Conservation (phyloP, 2,113 vertebrate species). For the Mirounga angustirostris region DNA sequence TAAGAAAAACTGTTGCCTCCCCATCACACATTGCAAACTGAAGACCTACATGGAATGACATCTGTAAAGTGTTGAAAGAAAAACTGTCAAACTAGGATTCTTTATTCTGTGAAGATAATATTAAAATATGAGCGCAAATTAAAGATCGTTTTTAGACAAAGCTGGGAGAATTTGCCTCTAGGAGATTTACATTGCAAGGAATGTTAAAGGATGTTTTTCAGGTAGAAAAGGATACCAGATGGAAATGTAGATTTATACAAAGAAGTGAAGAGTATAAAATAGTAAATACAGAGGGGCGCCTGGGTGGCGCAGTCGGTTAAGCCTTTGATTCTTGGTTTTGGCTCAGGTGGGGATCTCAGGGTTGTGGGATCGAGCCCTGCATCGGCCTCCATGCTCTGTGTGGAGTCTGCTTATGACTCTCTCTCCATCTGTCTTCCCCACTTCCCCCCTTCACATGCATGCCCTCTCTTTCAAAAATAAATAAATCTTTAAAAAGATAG, state of each 20-base stretch:
- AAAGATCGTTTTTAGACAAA: background rate
- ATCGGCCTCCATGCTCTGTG: background rate
- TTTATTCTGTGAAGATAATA: conserved; percentile 31
- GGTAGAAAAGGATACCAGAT: background rate
- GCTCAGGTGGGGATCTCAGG: background rate
- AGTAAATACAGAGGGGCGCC: background rate
- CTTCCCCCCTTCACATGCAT: background rate
- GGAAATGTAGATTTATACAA: background rate
- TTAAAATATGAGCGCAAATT: conserved; percentile 1
- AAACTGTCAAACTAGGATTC: background rate
- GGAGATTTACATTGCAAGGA: background rate
- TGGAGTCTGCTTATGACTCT: background rate
- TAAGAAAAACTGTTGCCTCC: background rate
- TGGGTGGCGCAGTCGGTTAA: background rate
- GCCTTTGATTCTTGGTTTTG: background rate
- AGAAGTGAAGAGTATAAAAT: background rate
- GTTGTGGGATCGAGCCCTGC: background rate
- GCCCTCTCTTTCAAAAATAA: background rate
- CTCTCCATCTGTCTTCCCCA: background rate
- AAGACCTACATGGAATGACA: background rate
- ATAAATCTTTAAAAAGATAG: background rate
- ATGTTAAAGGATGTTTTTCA: background rate
- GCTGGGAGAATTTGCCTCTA: background rate
- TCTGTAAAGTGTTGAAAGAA: background rate
- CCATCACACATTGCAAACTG: background rate